Conservation (phyloP, 2,797 vertebrate species). For the Chlorospingus semifuscus region DNA sequence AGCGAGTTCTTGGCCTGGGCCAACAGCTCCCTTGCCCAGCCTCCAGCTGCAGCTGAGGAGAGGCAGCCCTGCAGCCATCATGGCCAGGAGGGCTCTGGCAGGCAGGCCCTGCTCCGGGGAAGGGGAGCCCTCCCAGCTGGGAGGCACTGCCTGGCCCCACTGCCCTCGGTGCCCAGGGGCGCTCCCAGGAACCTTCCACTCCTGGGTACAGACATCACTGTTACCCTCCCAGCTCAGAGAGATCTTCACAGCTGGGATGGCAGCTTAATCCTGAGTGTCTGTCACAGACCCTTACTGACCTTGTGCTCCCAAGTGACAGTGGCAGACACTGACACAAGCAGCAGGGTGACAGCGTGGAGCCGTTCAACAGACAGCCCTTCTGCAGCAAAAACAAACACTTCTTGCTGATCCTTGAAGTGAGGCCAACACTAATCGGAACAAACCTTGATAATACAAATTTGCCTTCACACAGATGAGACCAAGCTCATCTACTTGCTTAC, state of each 20-base stretch:
- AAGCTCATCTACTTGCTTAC: background rate
- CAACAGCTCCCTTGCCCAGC: background rate
- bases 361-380: background rate
- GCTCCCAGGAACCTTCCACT: no score
- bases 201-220: no score
- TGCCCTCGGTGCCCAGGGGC: fast-evolving
- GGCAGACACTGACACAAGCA: background rate
- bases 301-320: background rate
- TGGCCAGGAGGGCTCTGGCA: background rate
- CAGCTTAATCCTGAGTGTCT: background rate
- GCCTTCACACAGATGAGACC: background rate
- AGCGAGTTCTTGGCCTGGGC: background rate
- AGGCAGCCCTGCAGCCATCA: background rate
- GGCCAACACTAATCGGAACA: background rate
- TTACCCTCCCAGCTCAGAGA: background rate
- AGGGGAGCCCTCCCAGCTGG: background rate
- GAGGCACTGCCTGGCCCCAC: background rate
- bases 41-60: background rate
- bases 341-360: background rate
- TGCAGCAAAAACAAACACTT: background rate
- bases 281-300: background rate
- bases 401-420: background rate
- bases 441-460: background rate
- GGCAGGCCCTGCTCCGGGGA: background rate
- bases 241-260: background rate